Conservation (phyloP, 1,140 invertebrate genomes). For the Solen grandis region DNA sequence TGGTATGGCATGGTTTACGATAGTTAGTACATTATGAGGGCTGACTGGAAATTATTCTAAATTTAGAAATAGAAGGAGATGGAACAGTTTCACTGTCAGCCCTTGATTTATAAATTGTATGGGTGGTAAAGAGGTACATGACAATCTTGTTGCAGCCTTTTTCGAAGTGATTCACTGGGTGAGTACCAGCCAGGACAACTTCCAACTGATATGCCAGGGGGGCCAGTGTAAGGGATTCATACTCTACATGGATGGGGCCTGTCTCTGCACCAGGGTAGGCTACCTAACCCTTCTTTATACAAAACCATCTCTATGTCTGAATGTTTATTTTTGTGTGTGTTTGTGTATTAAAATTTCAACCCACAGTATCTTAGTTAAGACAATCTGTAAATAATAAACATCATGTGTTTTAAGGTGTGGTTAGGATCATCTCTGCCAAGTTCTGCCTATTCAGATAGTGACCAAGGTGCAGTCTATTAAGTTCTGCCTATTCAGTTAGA, state of each 20-base stretch:
- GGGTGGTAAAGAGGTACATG: too few relatives aligned
- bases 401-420: background rate
- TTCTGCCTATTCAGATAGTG: too few relatives aligned
- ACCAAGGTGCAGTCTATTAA: too few relatives aligned
- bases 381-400: background rate
- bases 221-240: constrained; percentile 33
- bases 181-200: constrained; percentile 40
- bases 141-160: too few relatives aligned
- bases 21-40: too few relatives aligned
- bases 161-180: constrained; percentile 56
- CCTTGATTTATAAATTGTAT: too few relatives aligned
- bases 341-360: background rate
- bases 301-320: background rate
- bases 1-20: too few relatives aligned
- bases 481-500: too few relatives aligned
- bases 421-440: background rate
- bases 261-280: constrained; percentile 40
- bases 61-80: too few relatives aligned
- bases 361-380: background rate
- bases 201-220: constrained; percentile 50
- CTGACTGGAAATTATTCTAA: too few relatives aligned
- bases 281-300: background rate
- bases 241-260: constrained; percentile 49
- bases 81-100: too few relatives aligned
- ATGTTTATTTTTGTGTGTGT: background rate